Evolutionary conservation across 2,113 vertebrate genomes (phyloP).

Genomic region (Taurulus bubalis): DNA sequence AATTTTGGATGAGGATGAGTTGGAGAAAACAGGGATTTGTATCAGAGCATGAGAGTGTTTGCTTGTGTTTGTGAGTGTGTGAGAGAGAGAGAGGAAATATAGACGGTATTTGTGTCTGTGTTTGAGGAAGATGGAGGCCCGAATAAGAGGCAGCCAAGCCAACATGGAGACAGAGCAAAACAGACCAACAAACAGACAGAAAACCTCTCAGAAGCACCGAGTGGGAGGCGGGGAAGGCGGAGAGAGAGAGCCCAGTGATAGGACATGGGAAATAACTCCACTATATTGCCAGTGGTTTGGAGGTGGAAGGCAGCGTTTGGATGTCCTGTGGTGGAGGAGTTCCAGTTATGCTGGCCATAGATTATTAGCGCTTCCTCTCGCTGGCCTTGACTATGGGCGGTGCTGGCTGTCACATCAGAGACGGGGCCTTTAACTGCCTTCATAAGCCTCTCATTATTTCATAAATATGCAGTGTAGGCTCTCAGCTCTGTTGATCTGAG

Average conservation of each 20-base stretch:
- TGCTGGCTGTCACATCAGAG: conserved; percentile 70
- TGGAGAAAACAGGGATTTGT: conserved; percentile 24
- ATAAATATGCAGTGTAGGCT: conserved; percentile 69
- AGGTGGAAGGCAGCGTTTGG: conserved; percentile 49
- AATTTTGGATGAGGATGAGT: conserved; percentile 16
- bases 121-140: conserved; percentile 5
- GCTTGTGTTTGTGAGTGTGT: conserved; percentile 36
- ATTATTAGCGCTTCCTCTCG: conserved; percentile 54
- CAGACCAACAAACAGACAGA: conserved; percentile 57
- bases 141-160: conserved; percentile 14
- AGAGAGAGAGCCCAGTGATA: conserved; percentile 29
- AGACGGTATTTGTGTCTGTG: conserved; percentile 14
- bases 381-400: conserved; percentile 52
- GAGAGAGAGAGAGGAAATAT: conserved; percentile 17
- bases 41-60: neutral
- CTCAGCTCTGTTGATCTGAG: conserved; percentile 68
- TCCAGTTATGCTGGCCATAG: conserved; percentile 40
- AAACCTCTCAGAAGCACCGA: conserved; percentile 42
- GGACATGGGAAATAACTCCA: conserved; percentile 57
- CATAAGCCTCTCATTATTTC: conserved; percentile 75
- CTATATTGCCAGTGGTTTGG: conserved; percentile 47
- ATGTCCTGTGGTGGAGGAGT: conserved; percentile 41
- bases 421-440: conserved; percentile 47
- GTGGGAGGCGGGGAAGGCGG: conserved; percentile 30
- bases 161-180: conserved; percentile 58